A percentile compares a stretch with the other conserved stretches of the same genome.
phyloP scores from a whole-genome alignment of 2,113 vertebrate species.

The Muntiacus reevesi region DNA sequence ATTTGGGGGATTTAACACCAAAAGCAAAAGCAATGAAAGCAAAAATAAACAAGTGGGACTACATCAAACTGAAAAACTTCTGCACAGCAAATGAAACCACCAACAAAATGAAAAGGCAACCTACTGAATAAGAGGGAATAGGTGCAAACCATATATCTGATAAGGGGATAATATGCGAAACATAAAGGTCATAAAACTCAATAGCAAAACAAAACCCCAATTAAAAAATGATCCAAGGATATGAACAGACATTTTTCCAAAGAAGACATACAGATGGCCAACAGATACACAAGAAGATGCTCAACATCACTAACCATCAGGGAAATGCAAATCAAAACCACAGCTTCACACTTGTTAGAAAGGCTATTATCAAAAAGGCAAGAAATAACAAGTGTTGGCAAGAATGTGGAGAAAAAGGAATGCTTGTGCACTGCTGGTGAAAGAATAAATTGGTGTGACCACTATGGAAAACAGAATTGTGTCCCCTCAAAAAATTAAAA shows the following conservation, averaged over 20 bases:
- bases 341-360: neutral
- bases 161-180: neutral
- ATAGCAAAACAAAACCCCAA: neutral
- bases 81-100: neutral
- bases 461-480: neutral
- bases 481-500: neutral
- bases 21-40: neutral
- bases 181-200: neutral
- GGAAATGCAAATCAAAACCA: neutral
- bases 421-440: no score
- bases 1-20: neutral
- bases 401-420: neutral
- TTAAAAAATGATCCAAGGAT: neutral
- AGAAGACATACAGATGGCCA: neutral
- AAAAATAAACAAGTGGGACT: neutral
- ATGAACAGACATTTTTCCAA: neutral
- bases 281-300: neutral
- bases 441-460: neutral
- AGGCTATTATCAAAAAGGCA: neutral
- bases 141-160: neutral
- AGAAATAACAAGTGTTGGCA: neutral
- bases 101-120: neutral
- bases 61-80: neutral
- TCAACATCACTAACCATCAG: neutral
- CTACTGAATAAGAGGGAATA: neutral